Percentiles rank a stretch among this genome's conserved stretches.
Evolutionary conservation across 2,888 invertebrate genomes (phyloP).

Genomic region (Mimas tiliae): DNA sequence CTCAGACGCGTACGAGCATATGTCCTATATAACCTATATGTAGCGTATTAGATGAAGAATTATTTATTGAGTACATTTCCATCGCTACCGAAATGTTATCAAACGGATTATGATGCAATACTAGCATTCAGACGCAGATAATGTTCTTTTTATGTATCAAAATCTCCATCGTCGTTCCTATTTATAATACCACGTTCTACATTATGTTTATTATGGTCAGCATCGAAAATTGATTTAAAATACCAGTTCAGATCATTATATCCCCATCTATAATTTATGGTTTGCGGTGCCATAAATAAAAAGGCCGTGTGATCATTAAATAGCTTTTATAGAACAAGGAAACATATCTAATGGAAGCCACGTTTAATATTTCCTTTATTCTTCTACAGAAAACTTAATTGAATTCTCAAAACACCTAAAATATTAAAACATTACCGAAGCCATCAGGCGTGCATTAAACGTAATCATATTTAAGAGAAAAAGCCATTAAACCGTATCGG

Average conservation of each 20-base stretch:
- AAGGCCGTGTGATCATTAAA: conserved; percentile 22
- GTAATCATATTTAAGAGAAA: conserved; percentile 14
- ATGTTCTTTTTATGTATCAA: background rate
- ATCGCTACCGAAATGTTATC: background rate
- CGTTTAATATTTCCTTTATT: conserved; percentile 20
- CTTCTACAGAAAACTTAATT: background rate
- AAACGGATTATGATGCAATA: background rate
- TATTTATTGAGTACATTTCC: background rate
- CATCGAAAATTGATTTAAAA: conserved; percentile 24
- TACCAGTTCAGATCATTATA: conserved; percentile 21
- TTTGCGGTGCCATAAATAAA: conserved; percentile 21
- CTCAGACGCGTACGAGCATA: too few relatives aligned
- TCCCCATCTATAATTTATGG: conserved; percentile 20
- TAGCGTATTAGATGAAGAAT: too few relatives aligned
- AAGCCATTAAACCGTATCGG: conserved; percentile 24
- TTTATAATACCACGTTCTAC: conserved; percentile 10
- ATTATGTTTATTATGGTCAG: conserved; percentile 6
- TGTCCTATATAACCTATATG: too few relatives aligned
- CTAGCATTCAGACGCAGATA: background rate
- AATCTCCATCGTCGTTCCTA: background rate
- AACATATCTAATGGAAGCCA: conserved; percentile 15
- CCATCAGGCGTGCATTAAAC: conserved; percentile 11
- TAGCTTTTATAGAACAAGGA: conserved; percentile 14
- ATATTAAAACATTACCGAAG: conserved; percentile 9
- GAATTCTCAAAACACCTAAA: conserved; percentile 8